Evolutionary conservation across 2,113 vertebrate species (phyloP).

Genomic region (Semicossyphus pulcher): DNA sequence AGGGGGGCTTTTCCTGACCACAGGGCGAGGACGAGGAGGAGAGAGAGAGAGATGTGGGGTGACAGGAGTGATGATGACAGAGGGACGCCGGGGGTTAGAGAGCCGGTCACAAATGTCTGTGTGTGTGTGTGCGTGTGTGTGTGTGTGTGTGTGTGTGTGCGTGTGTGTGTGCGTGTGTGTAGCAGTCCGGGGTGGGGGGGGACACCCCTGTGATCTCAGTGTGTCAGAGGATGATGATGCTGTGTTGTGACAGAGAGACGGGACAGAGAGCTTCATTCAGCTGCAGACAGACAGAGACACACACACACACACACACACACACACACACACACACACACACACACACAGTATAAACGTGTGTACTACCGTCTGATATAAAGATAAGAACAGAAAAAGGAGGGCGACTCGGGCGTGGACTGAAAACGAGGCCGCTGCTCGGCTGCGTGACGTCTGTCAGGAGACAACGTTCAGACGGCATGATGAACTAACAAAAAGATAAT

Average conservation of each 20-base stretch:
- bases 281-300: slow-evolving; percentile 38
- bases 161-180: slow-evolving; percentile 33
- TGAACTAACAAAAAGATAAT: too few relatives aligned
- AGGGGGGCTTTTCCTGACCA: slow-evolving; percentile 62
- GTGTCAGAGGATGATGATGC: slow-evolving; percentile 49
- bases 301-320: slow-evolving; percentile 13
- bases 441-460: too few relatives aligned
- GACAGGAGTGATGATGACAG: slow-evolving; percentile 61
- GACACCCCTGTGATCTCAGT: slow-evolving; percentile 52
- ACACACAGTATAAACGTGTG: too few relatives aligned
- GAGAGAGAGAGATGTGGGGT: slow-evolving; percentile 38
- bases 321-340: neutral
- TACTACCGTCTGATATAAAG: too few relatives aligned
- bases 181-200: neutral
- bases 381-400: too few relatives aligned
- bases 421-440: too few relatives aligned
- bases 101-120: slow-evolving; percentile 27
- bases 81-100: slow-evolving; percentile 49
- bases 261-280: slow-evolving; percentile 42
- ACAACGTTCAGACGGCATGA: too few relatives aligned
- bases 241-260: slow-evolving; percentile 58
- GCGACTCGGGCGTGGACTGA: too few relatives aligned
- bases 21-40: neutral
- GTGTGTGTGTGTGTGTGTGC: slow-evolving; percentile 30
- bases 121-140: slow-evolving; percentile 33